Base-by-base conservation (phyloP, 2,113 vertebrate genomes). In the Amia ocellicauda region DNA sequence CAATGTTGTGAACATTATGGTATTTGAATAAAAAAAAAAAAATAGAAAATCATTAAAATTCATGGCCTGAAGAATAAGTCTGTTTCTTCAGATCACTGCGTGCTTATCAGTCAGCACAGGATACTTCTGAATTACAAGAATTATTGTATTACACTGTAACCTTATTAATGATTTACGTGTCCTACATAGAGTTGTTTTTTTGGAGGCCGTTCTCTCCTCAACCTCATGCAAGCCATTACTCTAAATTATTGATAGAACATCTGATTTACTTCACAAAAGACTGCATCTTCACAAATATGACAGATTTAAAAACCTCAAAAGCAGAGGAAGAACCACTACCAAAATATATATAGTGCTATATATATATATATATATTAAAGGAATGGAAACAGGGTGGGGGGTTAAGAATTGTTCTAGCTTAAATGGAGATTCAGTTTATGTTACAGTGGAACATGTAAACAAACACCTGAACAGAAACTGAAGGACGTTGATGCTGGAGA, bases 221-320 rank as follows among this genome's bases (percentile, higher is more conserved):
- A 65, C 31, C 71, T 27, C 68, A 24, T 60, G 28, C 70, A 11
- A 42, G 59, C 49, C 40, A 31, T 5, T 20, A 47, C 41, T 28
- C 75, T 89, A 71, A 89, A 90, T 90, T 85, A 89, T 89, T 90
- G 69, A 89, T 51, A 20, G 56, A 69, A 50, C 26, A 66, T 16
- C 22, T 26, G 14, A 24, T n/a, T n/a, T n/a, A n/a, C n/a, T n/a
- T n/a, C n/a, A n/a, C n/a, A n/a, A n/a, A n/a, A n/a, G n/a, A n/a
- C n/a, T n/a, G n/a, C n/a, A 54, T 26, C 8, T 26, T 19, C 51
- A 53, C 11, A 53, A 26, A 13, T 2, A 54, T n/a, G n/a, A n/a
- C n/a, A n/a, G n/a, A n/a, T n/a, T n/a, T n/a, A n/a, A n/a, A n/a
- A n/a, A n/a, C n/a, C n/a, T n/a, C n/a, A 22, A 13, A 24, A 54